These are phyloP conservation scores for Mormyrops attenuatus DNA, from an alignment of 2,797 vertebrate genomes.

Conservation along the genomic window DNA sequence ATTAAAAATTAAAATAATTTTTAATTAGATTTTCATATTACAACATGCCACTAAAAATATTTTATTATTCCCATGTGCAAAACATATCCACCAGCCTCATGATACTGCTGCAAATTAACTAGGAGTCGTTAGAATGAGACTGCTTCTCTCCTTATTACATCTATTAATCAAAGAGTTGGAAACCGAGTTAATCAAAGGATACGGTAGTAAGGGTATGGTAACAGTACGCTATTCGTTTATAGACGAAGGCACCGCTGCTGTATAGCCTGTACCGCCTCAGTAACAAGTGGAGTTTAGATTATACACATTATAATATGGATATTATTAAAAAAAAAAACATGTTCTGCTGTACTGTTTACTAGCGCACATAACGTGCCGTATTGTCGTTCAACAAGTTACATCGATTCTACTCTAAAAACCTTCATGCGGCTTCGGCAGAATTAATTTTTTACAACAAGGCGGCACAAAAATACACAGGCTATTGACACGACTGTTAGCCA, in stretches of 20 bases:
- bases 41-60: not conserved
- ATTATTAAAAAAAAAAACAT: not conserved
- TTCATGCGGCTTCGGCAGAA: not conserved
- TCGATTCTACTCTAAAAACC: not conserved
- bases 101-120: not conserved
- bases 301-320: not conserved
- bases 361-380: not conserved
- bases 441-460: not conserved
- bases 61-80: not conserved
- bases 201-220: not conserved
- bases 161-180: not conserved
- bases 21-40: not conserved
- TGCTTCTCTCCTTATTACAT: not conserved
- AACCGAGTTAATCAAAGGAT: not conserved
- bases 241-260: not conserved
- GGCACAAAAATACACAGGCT: not conserved
- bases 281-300: not conserved
- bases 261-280: not conserved
- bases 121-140: not conserved
- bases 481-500: not conserved
- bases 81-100: not conserved
- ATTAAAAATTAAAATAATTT: not conserved
- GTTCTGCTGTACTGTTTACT: not conserved
- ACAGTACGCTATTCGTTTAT: not conserved
- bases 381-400: slow-evolving; percentile 2